Base-by-base conservation (phyloP, 2,888 invertebrate species). In the Chironomus riparius region DNA sequence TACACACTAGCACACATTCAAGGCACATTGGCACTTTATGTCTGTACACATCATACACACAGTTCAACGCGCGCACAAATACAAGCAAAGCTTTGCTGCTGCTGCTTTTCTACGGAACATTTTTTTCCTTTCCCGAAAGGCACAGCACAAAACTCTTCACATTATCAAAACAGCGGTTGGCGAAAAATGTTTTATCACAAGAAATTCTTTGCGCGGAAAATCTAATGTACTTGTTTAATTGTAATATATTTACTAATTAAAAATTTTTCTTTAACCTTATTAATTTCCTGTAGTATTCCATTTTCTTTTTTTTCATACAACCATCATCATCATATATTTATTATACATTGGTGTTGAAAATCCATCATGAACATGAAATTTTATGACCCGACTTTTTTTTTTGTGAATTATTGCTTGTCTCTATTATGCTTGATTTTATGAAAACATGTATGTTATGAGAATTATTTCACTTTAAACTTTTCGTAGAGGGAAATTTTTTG, bases 131-230 rank as follows among this genome's bases (percentile, higher is more conserved):
- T 61, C 38, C 38, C 38, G 65, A 47, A 61, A 73, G 62, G 65
- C 73, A 73, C 65, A 73, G 71, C 48, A 56, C 68, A 47, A 47
- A 68, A 68, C 68, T 68, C 68, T 47, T 70, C 48, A 47, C 74
- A 74, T 74, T 73, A 74, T 74, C 74, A 74, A 74, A 74, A 74
- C 68, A 74, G 74, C 74, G 74, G 74, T 74, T 74, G 72, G 74
- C 65, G 68, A 74, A 56, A 68, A 68, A 47, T 68, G 65, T 74
- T 74, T 74, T 74, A 74, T 74, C 74, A 74, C 62, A 38, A 21
- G 62, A 74, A 68, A 48, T 68, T 38, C 68, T 61, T 38, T 62
- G 65, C 68, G 74, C 47, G 65, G 22, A 74, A 74, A 68, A 15
- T 24, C 65, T 65, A 65, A 65, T 62, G 61, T 13, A 22, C 50